These are phyloP conservation scores for Hypanus sabinus DNA, from an alignment of 2,113 vertebrate species.

Conservation along the genomic window DNA sequence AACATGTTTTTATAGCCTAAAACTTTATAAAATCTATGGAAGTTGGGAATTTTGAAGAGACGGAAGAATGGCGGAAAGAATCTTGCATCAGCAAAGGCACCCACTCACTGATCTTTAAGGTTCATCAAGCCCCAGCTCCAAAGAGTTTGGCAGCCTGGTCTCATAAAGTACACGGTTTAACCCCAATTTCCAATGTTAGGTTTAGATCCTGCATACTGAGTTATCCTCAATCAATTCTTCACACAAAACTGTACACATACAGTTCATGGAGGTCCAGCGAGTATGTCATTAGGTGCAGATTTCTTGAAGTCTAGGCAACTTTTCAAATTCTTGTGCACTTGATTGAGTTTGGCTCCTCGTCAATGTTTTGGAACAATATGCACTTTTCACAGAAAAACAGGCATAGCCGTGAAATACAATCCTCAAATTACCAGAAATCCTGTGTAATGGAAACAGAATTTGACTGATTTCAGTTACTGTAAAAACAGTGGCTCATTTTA, in stretches of 20 bases:
- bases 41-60: not conserved
- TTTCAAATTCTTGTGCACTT: conserved; percentile 21
- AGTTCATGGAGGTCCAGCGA: not conserved
- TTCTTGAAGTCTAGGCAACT: not conserved
- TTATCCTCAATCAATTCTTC: not conserved
- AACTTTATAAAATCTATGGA: not conserved
- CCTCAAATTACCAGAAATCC: conserved; percentile 28
- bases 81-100: not conserved
- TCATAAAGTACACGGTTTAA: not conserved
- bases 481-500: not conserved
- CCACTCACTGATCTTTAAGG: not conserved
- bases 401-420: not conserved
- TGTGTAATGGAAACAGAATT: conserved; percentile 28
- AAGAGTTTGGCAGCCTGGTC: not conserved
- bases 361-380: not conserved
- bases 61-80: not conserved
- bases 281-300: not conserved
- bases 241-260: conserved; percentile 18
- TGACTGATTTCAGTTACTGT: conserved; percentile 25
- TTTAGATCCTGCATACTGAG: not conserved
- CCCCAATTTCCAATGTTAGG: not conserved
- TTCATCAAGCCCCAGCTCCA: not conserved
- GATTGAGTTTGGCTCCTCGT: not conserved
- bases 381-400: conserved; percentile 17
- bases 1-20: not conserved